Conservation (phyloP, 1,140 invertebrate genomes). For the Pollicipes pollicipes region DNA sequence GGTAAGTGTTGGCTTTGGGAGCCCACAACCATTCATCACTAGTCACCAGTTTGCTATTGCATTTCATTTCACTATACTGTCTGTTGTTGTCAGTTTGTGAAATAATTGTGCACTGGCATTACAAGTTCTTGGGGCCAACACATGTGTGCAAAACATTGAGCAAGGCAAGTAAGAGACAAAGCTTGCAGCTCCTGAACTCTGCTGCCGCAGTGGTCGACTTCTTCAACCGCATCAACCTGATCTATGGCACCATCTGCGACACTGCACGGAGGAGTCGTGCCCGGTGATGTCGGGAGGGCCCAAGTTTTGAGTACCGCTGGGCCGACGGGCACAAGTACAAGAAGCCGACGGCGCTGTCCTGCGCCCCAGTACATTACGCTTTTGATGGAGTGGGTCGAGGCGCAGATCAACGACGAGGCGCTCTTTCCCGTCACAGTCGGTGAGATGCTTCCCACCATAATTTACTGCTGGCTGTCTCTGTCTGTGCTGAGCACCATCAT, state of each 20-base stretch:
- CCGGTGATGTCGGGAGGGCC: constrained; percentile 82
- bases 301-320: constrained; percentile 83
- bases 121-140: no score
- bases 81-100: no score
- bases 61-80: no score
- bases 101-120: no score
- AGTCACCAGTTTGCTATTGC: no score
- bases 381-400: constrained; percentile 88
- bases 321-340: constrained; percentile 61
- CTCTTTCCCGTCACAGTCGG: constrained; percentile 64
- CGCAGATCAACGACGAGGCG: constrained; percentile 78
- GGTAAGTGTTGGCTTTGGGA: constrained; percentile 35
- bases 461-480: no score
- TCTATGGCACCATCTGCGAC: constrained; percentile 78
- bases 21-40: no score
- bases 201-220: constrained; percentile 70
- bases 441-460: no score
- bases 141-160: no score
- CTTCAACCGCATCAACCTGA: constrained; percentile 86
- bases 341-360: constrained; percentile 68
- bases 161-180: neutral
- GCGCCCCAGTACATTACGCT: constrained; percentile 71
- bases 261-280: constrained; percentile 67
- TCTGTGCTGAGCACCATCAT: no score
- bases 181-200: neutral